Evolutionary conservation across 2,797 vertebrate species (phyloP).

Genomic region (Notoglanidium macrostoma): DNA sequence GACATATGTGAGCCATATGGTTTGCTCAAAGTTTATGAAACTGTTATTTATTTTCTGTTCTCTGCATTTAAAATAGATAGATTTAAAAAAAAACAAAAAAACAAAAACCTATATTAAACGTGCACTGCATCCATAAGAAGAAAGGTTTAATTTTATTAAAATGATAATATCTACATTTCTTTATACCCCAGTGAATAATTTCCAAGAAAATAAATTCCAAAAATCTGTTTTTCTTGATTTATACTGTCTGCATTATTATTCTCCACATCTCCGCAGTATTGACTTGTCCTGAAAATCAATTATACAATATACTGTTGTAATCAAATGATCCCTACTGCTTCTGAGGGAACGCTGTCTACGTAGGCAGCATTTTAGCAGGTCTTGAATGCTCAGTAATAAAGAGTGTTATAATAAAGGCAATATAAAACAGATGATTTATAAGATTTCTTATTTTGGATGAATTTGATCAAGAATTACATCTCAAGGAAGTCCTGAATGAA

Average conservation of each 20-base stretch:
- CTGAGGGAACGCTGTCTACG: not conserved
- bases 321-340: not conserved
- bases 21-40: not conserved
- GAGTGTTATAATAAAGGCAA: not conserved
- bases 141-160: not conserved
- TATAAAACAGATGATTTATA: not conserved
- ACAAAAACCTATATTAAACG: not conserved
- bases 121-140: not conserved
- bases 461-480: not conserved
- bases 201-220: not conserved
- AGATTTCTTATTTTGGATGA: too few relatives aligned
- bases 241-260: slow-evolving; percentile 15
- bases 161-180: too few relatives aligned
- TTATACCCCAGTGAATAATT: not conserved
- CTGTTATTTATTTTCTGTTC: not conserved
- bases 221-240: not conserved
- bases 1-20: not conserved
- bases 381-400: not conserved
- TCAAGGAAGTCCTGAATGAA: not conserved
- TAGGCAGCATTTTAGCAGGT: not conserved
- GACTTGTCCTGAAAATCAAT: slow-evolving; percentile 8
- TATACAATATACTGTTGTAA: not conserved
- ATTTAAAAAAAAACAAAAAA: not conserved
- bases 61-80: not conserved
- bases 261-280: not conserved